A percentile compares a stretch with the other conserved stretches of the same genome.
Conservation (phyloP, 2,888 invertebrate genomes). For the Ditula angustiorana region DNA sequence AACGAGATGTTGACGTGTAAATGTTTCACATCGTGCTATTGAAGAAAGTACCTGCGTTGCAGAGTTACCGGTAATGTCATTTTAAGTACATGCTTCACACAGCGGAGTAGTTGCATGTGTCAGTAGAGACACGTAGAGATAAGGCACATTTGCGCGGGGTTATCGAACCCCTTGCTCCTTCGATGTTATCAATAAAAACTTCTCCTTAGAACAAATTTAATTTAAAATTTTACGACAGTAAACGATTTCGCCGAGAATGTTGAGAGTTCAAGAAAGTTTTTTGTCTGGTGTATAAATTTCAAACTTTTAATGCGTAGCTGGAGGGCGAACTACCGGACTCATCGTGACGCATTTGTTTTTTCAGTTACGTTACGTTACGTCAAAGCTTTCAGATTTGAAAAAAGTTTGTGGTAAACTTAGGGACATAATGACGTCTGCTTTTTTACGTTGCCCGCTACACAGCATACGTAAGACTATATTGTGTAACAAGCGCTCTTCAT, state of each 20-base stretch:
- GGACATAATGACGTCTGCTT: too few relatives aligned
- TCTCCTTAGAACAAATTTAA: conserved; percentile 19
- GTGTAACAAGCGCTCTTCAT: too few relatives aligned
- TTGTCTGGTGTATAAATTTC: conserved; percentile 10
- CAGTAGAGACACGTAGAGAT: background rate
- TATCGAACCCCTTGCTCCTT: conserved; percentile 15
- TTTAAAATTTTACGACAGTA: conserved; percentile 15
- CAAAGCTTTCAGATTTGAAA: background rate
- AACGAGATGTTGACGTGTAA: background rate
- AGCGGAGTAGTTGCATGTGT: conserved; percentile 5
- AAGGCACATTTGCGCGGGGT: conserved; percentile 21
- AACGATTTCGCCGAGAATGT: conserved; percentile 3
- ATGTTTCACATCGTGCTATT: background rate
- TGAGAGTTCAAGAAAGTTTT: conserved; percentile 4
- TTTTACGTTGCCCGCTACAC: too few relatives aligned
- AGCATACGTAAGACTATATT: too few relatives aligned
- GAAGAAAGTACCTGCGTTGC: background rate
- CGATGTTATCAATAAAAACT: background rate
- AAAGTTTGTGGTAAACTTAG: background rate
- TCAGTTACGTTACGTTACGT: background rate
- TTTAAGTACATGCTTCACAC: conserved; percentile 6
- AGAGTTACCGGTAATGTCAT: conserved; percentile 26
- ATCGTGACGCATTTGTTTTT: background rate
- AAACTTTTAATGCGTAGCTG: conserved; percentile 7
- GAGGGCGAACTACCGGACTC: conserved; percentile 3